Evolutionary conservation across 2,113 vertebrate genomes (phyloP).

Genomic region (Datnioides undecimradiatus): DNA sequence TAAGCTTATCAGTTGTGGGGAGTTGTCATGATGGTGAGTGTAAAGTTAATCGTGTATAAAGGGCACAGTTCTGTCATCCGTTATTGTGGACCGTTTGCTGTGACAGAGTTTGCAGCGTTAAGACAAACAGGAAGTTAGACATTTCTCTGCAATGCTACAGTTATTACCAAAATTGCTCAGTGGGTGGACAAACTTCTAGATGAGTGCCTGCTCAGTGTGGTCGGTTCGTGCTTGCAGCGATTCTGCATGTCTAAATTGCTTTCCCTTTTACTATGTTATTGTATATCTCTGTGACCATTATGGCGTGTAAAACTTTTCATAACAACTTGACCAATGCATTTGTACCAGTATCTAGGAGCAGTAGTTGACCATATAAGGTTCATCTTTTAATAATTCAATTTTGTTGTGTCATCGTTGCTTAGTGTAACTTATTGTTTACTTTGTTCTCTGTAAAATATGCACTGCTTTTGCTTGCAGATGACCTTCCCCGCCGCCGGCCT

Average conservation of each 20-base stretch:
- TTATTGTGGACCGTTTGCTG: background rate
- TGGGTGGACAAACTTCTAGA: constrained; percentile 1
- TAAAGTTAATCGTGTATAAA: background rate
- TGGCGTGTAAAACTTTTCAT: background rate
- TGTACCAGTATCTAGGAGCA: background rate
- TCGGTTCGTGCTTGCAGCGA: background rate
- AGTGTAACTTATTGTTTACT: background rate
- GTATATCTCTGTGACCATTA: background rate
- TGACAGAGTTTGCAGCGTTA: constrained; percentile 11
- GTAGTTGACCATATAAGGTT: background rate
- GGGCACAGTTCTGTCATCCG: constrained; percentile 24
- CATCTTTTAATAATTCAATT: background rate
- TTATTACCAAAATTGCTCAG: constrained; percentile 13
- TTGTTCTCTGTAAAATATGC: background rate
- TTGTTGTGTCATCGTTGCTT: background rate
- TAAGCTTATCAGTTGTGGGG: background rate
- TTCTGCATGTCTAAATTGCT: background rate
- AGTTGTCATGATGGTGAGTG: background rate
- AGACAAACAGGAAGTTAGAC: constrained; percentile 44
- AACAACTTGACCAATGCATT: background rate
- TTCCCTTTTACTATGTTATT: background rate
- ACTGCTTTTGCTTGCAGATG: constrained; percentile 84
- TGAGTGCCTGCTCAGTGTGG: background rate
- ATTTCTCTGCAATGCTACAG: constrained; percentile 18
- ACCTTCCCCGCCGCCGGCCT: constrained; percentile 92